Base-by-base conservation (phyloP, 2,888 invertebrate species). In the Drosophila paranaensis region DNA sequence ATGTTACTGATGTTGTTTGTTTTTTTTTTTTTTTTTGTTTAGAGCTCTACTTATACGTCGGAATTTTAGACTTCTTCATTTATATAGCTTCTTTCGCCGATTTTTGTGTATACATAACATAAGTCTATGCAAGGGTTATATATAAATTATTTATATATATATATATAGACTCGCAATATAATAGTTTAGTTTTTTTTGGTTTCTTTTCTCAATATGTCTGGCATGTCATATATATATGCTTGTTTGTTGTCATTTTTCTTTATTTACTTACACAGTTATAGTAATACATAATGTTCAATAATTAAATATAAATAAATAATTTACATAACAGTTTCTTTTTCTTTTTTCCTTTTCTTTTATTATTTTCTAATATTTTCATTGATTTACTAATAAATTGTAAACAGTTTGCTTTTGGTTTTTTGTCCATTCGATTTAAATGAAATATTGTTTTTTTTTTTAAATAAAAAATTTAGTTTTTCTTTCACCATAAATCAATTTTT, bases 311-410 rank as follows among this genome's bases (percentile, higher is more conserved):
- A 50, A 86, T 87, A 87, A 91, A 82, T 89, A 91, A 90, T 91
- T 84, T 91, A 89, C 90, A 90, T 91, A 92, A 91, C 91, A 91
- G 77, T 78, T 87, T 78, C 43, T 71, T 71, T 72, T 56, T 0
- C 64, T 64, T 74, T 64, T 71, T 71, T 72, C 56, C 2, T 66
- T 64, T 74, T 64, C 65, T 65, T 71, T 54, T 69, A 68, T 10
- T 42, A 1, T 63, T 27, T 56, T 71, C 77, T 79, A 77, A 69
- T 71, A 72, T 57, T 74, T 71, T 62, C 56, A 73, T 81, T 71
- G 60, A 82, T 85, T 78, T 76, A 74, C 81, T 90, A 78, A 80
- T 67, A 71, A 76, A 68, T 42, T 74, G 71, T 77, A 65, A 85
- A 80, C 77, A 77, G 63, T 78, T 43, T 56, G 63, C 16, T 40